Conservation (phyloP, 1,140 invertebrate genomes). For the Drosophila nigrodunni region DNA sequence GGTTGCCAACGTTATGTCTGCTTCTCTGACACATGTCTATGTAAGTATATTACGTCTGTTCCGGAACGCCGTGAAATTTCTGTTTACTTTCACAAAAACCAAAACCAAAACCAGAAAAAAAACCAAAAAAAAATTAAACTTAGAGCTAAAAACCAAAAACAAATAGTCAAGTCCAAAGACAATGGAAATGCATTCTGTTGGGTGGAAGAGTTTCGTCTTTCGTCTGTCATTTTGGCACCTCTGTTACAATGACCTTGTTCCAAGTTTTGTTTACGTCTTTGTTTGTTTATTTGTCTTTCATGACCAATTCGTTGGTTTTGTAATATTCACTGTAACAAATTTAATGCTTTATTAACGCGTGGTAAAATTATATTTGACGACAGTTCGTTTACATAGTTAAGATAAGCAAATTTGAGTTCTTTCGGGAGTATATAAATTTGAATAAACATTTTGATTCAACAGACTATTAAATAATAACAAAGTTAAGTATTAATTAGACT, state of each 20-base stretch:
- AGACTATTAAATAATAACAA: too few species aligned
- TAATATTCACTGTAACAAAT: slow-evolving; percentile 22
- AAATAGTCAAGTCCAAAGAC: slow-evolving; percentile 35
- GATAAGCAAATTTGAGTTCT: too few species aligned
- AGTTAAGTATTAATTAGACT: too few species aligned
- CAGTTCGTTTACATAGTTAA: too few species aligned
- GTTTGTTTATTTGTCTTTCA: slow-evolving; percentile 28
- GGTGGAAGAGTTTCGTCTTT: not conserved
- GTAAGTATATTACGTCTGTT: slow-evolving; percentile 47
- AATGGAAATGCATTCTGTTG: slow-evolving; percentile 70
- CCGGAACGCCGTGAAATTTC: slow-evolving; percentile 63
- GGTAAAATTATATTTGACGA: slow-evolving; percentile 3
- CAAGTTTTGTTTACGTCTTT: slow-evolving; percentile 16
- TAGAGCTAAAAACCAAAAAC: not conserved
- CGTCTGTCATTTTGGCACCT: too few species aligned
- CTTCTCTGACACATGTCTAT: slow-evolving; percentile 8
- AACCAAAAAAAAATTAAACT: too few species aligned
- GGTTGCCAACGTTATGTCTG: slow-evolving; percentile 52
- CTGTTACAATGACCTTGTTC: slow-evolving; percentile 54
- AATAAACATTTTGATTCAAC: too few species aligned
- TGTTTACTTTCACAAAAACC: slow-evolving; percentile 63
- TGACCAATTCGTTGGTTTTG: slow-evolving; percentile 20
- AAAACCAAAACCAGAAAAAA: slow-evolving; percentile 3
- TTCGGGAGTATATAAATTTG: too few species aligned
- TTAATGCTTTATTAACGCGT: slow-evolving; percentile 15